phyloP scores from a whole-genome alignment of 2,888 invertebrate genomes.

The Sphaerolaimus hirsutus region DNA sequence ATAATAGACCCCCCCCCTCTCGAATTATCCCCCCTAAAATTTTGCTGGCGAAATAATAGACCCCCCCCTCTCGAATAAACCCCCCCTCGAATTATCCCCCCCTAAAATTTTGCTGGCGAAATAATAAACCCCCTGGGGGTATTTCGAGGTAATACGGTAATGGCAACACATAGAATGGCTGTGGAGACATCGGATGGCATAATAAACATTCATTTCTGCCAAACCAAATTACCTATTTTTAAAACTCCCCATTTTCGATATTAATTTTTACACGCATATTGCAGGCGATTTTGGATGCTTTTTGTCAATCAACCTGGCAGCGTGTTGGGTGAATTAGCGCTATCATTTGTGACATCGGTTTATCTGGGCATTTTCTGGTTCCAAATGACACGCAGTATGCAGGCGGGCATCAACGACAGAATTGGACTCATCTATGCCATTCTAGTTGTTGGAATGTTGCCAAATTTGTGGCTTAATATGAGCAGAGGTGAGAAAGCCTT shows the following conservation, averaged over 20 bases:
- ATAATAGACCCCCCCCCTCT: too few relatives aligned
- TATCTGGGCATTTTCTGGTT: slow-evolving; percentile 38
- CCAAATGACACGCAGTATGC: neutral
- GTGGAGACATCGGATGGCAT: too few relatives aligned
- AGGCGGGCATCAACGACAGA: slow-evolving; percentile 28
- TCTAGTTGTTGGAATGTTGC: slow-evolving; percentile 52
- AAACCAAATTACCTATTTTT: neutral
- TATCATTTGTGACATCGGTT: slow-evolving; percentile 56
- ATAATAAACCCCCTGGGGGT: too few relatives aligned
- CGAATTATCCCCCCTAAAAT: too few relatives aligned
- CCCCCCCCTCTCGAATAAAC: too few relatives aligned
- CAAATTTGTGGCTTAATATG: slow-evolving; percentile 41
- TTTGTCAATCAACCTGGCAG: slow-evolving; percentile 61
- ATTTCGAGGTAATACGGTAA: too few relatives aligned
- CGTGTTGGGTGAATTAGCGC: slow-evolving; percentile 49
- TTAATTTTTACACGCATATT: slow-evolving; percentile 1
- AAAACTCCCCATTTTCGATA: too few relatives aligned
- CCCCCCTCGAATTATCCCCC: too few relatives aligned
- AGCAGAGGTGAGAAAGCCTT: slow-evolving; percentile 18
- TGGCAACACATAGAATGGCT: too few relatives aligned
- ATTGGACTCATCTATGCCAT: slow-evolving; percentile 62
- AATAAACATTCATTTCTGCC: neutral
- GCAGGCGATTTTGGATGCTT: slow-evolving; percentile 21
- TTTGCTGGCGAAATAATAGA: too few relatives aligned
- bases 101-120: too few relatives aligned